These are phyloP conservation scores for Euschistus heros DNA, from an alignment of 1,140 invertebrate genomes.

Conservation along the genomic window DNA sequence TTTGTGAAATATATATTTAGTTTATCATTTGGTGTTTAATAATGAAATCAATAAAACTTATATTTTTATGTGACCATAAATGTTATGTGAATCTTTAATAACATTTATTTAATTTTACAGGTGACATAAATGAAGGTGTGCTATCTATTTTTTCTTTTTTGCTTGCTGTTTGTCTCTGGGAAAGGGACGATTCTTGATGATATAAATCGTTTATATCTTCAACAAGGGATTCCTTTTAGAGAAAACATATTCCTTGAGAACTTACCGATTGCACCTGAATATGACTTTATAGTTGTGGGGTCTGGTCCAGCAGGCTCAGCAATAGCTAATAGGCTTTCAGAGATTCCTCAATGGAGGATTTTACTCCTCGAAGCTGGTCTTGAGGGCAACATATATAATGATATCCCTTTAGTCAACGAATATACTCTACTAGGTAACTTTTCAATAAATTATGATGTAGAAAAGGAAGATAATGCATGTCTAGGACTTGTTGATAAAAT, in stretches of 20 bases:
- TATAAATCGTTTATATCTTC: too few species aligned
- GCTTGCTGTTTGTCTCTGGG: too few species aligned
- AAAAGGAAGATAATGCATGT: slow-evolving; percentile 44
- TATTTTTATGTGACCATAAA: too few species aligned
- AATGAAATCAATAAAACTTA: too few species aligned
- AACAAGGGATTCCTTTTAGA: too few species aligned
- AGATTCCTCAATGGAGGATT: slow-evolving; percentile 36
- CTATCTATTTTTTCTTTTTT: too few species aligned
- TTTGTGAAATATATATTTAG: too few species aligned
- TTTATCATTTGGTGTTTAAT: too few species aligned
- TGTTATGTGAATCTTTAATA: too few species aligned
- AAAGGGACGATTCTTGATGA: too few species aligned
- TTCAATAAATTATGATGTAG: slow-evolving; percentile 53
- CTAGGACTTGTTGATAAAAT: slow-evolving; percentile 67
- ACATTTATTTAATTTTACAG: too few species aligned
- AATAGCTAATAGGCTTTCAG: slow-evolving; percentile 58
- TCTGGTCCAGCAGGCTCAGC: slow-evolving; percentile 54
- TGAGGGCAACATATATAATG: slow-evolving; percentile 49
- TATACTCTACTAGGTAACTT: slow-evolving; percentile 43
- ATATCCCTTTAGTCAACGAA: slow-evolving; percentile 41
- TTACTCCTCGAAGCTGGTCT: slow-evolving; percentile 62
- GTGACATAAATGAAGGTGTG: too few species aligned
- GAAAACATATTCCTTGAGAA: background rate
- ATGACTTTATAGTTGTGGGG: slow-evolving; percentile 65
- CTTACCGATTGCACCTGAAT: slow-evolving; percentile 40